Conservation (phyloP, 2,113 vertebrate genomes). For the Prionailurus viverrinus region DNA sequence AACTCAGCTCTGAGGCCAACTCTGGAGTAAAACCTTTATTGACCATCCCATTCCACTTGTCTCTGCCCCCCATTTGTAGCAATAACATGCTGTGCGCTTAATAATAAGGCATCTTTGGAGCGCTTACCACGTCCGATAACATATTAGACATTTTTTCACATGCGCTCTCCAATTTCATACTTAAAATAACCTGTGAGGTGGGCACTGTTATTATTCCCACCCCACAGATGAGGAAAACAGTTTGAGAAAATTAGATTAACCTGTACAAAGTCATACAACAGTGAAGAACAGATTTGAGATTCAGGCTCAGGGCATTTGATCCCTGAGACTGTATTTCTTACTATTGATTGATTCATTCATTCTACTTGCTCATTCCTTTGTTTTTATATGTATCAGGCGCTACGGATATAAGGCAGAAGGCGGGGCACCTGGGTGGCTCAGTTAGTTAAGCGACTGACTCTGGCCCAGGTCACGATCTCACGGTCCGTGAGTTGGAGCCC, state of each 20-base stretch:
- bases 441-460: too few relatives aligned
- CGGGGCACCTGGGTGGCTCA: too few relatives aligned
- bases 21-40: background rate
- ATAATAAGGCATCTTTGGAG: slow-evolving; percentile 6
- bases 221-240: background rate
- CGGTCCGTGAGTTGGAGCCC: too few relatives aligned
- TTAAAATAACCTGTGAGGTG: background rate
- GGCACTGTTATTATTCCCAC: background rate
- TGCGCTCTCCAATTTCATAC: background rate
- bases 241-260: background rate
- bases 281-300: background rate
- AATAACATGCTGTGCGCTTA: background rate
- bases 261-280: background rate
- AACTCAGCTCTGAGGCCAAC: background rate
- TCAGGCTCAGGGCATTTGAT: background rate
- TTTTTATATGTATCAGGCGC: background rate
- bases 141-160: slow-evolving; percentile 49
- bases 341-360: background rate
- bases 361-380: background rate
- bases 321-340: background rate
- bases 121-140: background rate
- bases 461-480: too few relatives aligned
- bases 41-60: background rate
- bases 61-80: background rate
- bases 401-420: background rate